Evolutionary conservation across 2,888 invertebrate genomes (phyloP), one percentile per base, ranked within the genome.

Genomic region (Eilema caniola): DNA sequence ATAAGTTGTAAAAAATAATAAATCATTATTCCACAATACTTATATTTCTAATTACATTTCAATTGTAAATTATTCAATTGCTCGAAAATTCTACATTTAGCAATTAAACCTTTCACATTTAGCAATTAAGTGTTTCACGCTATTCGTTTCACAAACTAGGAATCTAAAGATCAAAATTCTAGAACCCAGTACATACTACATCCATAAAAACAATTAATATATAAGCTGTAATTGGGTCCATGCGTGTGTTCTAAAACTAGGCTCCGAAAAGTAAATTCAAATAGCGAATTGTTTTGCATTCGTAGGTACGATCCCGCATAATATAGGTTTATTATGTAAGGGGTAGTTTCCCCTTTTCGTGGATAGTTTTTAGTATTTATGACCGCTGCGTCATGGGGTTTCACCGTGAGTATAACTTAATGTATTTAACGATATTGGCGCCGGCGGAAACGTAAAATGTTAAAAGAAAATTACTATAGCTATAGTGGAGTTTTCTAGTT

Each of bases 311-410:
- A 62, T 69, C 75, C 80, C 77, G 74, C 75, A 68, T 69, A 70
- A 62, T 66, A 62, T 73, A 82, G 74, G 79, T 77, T 78, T 64
- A 69, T 83, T 80, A 82, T 78, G 56, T 59, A 31, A 25, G 62
- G 68, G 72, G 67, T 74, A 76, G 72, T 62, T 65, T 69, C 76
- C 78, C 80, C 72, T 72, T 73, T 67, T 71, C 56, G 41, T 41
- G 60, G 59, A 67, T 69, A 75, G 67, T 77, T 75, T 78, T 77
- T 69, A 68, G 71, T 83, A 86, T 90, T 89, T 89, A 90, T 84
- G 86, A 88, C 83, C 87, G 82, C 85, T 84, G 87, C 84, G 91
- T 89, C 90, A 88, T 86, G 90, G 89, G 89, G 86, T 88, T 89
- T 88, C 82, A 80, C 85, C 71, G 71, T 79, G 81, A 83, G 77